Evolutionary conservation across 2,113 vertebrate genomes (phyloP).

Genomic region (Opisthocomus hoazin): DNA sequence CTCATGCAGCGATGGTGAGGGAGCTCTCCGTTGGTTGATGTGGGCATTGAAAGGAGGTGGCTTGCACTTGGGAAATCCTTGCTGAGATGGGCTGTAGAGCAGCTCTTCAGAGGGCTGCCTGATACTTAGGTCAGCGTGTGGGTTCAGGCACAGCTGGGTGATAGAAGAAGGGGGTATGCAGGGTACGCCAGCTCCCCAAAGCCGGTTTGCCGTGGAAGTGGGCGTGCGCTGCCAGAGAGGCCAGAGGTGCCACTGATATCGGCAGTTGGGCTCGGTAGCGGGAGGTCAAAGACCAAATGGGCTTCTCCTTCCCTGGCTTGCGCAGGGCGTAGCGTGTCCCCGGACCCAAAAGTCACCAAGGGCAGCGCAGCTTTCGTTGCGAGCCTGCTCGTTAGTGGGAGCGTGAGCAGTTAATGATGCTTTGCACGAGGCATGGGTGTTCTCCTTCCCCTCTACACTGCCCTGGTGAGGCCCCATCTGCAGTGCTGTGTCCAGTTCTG

Average conservation of each 20-base stretch:
- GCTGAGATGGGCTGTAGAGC: background rate
- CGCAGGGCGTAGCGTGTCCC: rapidly evolving
- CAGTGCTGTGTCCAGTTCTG: too few species aligned
- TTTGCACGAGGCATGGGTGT: background rate
- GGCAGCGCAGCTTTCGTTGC: rapidly evolving
- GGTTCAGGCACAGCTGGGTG: background rate
- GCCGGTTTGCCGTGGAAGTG: background rate
- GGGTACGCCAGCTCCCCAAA: background rate
- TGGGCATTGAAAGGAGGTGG: background rate
- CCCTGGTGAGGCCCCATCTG: too few species aligned
- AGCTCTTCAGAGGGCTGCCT: background rate
- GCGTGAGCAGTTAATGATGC: background rate
- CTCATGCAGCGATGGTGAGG: background rate
- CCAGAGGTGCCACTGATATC: background rate
- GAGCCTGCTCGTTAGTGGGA: background rate
- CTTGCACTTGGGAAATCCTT: background rate
- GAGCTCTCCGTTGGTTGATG: background rate
- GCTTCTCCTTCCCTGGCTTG: background rate
- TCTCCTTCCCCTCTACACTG: too few species aligned
- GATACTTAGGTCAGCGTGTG: background rate
- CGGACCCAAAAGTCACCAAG: background rate
- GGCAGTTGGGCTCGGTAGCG: rapidly evolving
- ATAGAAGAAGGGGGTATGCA: background rate
- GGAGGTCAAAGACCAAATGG: background rate
- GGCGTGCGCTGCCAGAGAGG: background rate